Percentiles rank a stretch among this genome's conserved stretches.
phyloP scores from a whole-genome alignment of 2,797 vertebrate genomes.

The Yasuhikotakia modesta region DNA sequence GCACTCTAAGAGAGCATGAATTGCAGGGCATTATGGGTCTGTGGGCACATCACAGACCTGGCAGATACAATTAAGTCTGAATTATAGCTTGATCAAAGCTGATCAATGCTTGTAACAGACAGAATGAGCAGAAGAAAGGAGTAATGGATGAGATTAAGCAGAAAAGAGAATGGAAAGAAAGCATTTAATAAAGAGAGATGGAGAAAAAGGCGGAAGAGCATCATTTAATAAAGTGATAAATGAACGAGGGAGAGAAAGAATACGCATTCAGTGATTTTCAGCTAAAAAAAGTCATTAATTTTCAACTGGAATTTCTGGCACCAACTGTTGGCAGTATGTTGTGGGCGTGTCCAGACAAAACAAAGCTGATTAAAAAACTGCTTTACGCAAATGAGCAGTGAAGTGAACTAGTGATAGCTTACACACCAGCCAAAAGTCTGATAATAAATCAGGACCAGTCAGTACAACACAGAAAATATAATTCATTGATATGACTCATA shows the following conservation, averaged over 20 bases:
- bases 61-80: constrained; percentile 22
- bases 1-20: neutral
- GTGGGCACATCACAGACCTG: constrained; percentile 29
- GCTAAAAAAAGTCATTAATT: too few relatives aligned
- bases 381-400: neutral
- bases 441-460: neutral
- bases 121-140: constrained; percentile 7
- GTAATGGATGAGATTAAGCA: constrained; percentile 1
- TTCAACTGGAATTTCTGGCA: neutral
- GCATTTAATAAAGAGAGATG: neutral
- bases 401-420: neutral
- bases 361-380: neutral
- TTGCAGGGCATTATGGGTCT: constrained; percentile 24
- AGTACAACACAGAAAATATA: neutral
- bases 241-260: neutral
- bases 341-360: neutral
- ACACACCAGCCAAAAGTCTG: neutral
- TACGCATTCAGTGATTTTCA: too few relatives aligned
- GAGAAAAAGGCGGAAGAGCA: constrained; percentile 13
- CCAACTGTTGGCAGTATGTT: neutral
- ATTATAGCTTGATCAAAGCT: constrained; percentile 40
- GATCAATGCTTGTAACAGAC: constrained; percentile 29
- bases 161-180: constrained; percentile 12
- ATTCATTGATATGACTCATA: neutral
- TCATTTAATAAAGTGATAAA: constrained; percentile 8